phyloP scores from a whole-genome alignment of 2,113 vertebrate genomes.

The Phalacrocorax carbo region DNA sequence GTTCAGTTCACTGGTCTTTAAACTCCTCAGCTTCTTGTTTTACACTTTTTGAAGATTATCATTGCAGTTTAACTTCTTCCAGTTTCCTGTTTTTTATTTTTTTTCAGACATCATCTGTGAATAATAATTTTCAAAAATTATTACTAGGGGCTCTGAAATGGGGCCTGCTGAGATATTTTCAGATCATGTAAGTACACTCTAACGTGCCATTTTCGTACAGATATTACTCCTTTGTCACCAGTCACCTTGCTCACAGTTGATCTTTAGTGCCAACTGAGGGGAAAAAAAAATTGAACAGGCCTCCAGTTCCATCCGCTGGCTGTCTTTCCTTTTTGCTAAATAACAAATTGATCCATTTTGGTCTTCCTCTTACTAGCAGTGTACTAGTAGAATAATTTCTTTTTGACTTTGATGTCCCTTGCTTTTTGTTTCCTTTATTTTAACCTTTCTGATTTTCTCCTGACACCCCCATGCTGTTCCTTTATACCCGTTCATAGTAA shows the following conservation, averaged over 20 bases:
- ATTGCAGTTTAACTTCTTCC: not conserved
- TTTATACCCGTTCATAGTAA: constrained; percentile 4
- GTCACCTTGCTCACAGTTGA: not conserved
- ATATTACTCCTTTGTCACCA: not conserved
- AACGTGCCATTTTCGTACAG: not conserved
- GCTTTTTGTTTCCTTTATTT: not conserved
- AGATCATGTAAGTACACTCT: not conserved
- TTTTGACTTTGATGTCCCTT: not conserved
- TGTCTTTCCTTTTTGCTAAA: not conserved
- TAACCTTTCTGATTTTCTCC: not conserved
- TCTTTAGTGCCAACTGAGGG: not conserved
- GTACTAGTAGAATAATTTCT: not conserved
- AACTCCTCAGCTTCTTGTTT: not conserved
- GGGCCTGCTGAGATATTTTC: not conserved
- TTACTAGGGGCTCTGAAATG: not conserved
- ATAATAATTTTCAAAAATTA: not conserved
- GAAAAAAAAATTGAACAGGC: not conserved
- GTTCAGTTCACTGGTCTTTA: not conserved
- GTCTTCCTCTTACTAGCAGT: not conserved
- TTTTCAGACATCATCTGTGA: not conserved
- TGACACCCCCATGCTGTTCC: not conserved
- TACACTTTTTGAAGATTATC: not conserved
- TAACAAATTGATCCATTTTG: not conserved
- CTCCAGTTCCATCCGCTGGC: not conserved
- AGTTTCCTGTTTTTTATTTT: not conserved